Percentiles rank a stretch among this genome's conserved stretches.
These are phyloP conservation scores for Subanguina moxae DNA, from an alignment of 1,140 invertebrate genomes.

Conservation along the genomic window DNA sequence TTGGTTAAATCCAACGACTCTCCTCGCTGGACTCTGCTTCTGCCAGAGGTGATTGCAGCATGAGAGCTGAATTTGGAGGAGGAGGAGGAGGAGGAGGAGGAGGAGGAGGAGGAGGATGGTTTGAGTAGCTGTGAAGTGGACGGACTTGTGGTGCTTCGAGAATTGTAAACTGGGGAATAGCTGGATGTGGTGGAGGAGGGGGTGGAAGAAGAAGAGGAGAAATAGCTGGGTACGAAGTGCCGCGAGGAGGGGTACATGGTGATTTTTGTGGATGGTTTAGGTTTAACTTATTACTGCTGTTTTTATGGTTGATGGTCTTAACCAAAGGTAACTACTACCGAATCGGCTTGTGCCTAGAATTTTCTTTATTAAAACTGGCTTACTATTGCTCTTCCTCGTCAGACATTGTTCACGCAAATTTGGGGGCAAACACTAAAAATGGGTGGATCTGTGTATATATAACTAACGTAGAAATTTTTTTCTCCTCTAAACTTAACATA, in stretches of 20 bases:
- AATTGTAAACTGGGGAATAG: background rate
- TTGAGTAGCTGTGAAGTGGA: background rate
- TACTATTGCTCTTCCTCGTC: constrained; percentile 5
- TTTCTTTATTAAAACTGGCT: background rate
- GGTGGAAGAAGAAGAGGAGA: background rate
- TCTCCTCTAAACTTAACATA: background rate
- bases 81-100: too few species aligned
- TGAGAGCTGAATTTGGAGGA: too few species aligned
- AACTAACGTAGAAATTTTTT: background rate
- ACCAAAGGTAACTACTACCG: too few species aligned
- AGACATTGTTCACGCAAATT: constrained; percentile 8
- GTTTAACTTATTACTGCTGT: too few species aligned
- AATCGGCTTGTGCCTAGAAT: too few species aligned
- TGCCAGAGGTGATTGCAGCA: too few species aligned
- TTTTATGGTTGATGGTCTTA: too few species aligned
- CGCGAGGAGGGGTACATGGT: constrained; percentile 1
- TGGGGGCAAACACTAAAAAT: background rate
- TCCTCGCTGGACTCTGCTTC: too few species aligned
- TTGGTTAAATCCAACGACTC: too few species aligned
- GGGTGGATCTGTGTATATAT: too few species aligned
- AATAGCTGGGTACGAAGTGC: background rate
- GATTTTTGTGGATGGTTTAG: background rate
- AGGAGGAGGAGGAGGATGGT: background rate
- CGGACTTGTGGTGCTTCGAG: too few species aligned
- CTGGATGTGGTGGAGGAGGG: background rate